Conservation (phyloP, 2,888 invertebrate species). For the Oasisia sp. region DNA sequence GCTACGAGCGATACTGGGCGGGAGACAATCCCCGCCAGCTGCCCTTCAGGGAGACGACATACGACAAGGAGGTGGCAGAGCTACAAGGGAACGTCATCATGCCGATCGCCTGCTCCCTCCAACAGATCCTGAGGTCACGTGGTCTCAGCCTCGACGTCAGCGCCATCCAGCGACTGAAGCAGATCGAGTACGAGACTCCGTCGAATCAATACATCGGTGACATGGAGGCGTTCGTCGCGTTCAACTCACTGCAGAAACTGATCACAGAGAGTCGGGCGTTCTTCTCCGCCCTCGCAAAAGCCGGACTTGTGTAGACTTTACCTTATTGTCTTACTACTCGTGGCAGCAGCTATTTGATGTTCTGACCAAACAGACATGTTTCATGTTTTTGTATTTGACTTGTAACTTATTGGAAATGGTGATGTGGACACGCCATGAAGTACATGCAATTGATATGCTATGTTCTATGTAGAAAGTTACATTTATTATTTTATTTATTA, state of each 20-base stretch:
- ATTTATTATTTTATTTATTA: too few species aligned
- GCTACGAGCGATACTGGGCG: neutral
- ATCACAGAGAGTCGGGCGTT: neutral
- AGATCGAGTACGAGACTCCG: neutral
- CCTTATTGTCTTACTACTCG: too few species aligned
- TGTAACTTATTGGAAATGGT: too few species aligned
- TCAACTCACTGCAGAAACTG: neutral
- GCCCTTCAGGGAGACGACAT: neutral
- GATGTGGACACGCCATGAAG: too few species aligned
- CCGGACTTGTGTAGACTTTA: too few species aligned
- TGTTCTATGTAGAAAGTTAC: too few species aligned
- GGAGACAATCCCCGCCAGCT: neutral
- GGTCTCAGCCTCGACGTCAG: neutral
- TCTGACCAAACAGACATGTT: too few species aligned
- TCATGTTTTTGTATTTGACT: too few species aligned
- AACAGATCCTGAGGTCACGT: neutral
- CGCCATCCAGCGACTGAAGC: constrained; percentile 12
- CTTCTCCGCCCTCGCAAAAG: too few species aligned
- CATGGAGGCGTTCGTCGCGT: neutral
- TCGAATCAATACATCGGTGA: neutral
- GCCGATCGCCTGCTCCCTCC: neutral
- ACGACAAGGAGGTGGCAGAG: neutral
- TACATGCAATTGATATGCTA: too few species aligned
- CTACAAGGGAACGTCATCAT: neutral
- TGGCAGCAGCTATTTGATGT: too few species aligned